Evolutionary conservation across 2,113 vertebrate species (phyloP).

Genomic region (Salminus brasiliensis): DNA sequence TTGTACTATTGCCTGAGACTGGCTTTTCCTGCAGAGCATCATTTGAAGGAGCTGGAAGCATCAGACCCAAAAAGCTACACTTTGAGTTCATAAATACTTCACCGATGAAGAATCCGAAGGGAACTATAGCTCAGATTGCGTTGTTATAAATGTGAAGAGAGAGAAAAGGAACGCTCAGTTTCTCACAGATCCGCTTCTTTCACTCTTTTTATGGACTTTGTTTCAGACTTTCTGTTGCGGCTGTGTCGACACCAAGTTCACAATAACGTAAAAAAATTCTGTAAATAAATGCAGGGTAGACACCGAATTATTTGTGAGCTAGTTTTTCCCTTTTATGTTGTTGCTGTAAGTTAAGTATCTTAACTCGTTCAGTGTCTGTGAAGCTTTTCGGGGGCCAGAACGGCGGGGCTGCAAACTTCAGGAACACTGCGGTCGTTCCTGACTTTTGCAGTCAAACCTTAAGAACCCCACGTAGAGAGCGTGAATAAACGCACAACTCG

Average conservation of each 20-base stretch:
- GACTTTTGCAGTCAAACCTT: not conserved
- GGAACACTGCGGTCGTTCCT: not conserved
- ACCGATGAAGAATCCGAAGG: not conserved
- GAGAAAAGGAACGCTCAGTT: not conserved
- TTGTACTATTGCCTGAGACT: too few relatives aligned
- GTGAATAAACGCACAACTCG: slow-evolving; percentile 58
- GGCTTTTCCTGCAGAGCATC: not conserved
- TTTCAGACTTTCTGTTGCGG: slow-evolving; percentile 41
- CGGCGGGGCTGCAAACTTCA: not conserved
- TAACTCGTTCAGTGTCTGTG: slow-evolving; percentile 62
- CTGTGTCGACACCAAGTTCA: not conserved
- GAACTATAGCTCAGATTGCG: not conserved
- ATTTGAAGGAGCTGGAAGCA: not conserved
- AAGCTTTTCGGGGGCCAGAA: slow-evolving; percentile 27
- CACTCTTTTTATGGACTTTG: not conserved
- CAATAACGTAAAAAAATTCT: not conserved
- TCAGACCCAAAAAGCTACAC: not conserved
- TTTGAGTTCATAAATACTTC: not conserved
- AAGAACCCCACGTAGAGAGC: slow-evolving; percentile 55
- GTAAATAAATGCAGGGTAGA: slow-evolving; percentile 7
- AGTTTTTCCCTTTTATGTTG: not conserved
- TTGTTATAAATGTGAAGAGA: not conserved
- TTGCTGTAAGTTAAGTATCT: slow-evolving; percentile 48
- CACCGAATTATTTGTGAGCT: not conserved
- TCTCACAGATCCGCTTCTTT: too few relatives aligned